Conservation (phyloP, 2,888 invertebrate genomes). For the Gari tellinella region DNA sequence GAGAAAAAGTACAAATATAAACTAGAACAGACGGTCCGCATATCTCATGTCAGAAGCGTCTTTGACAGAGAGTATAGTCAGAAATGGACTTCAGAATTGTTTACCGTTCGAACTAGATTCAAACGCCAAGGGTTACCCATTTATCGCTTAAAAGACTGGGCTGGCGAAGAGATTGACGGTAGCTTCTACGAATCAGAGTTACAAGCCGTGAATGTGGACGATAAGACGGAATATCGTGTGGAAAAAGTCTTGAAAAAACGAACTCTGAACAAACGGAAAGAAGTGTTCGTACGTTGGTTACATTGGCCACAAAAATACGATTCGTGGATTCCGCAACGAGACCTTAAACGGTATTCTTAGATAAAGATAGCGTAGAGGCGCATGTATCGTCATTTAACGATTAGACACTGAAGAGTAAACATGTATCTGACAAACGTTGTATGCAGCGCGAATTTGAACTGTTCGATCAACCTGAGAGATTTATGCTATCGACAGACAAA, state of each 20-base stretch:
- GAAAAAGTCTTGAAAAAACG: conserved; percentile 44
- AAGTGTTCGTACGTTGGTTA: conserved; percentile 51
- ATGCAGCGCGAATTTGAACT: conserved; percentile 16
- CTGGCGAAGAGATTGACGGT: conserved; percentile 31
- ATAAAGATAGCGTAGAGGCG: too few relatives aligned
- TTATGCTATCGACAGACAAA: conserved; percentile 17
- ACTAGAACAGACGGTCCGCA: conserved; percentile 30
- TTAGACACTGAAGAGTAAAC: not conserved
- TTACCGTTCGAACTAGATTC: conserved; percentile 28
- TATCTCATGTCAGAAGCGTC: conserved; percentile 27
- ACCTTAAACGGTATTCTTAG: not conserved
- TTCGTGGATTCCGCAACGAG: conserved; percentile 13
- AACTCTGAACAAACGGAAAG: conserved; percentile 14
- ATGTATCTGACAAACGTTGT: conserved; percentile 36
- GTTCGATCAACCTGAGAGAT: conserved; percentile 13
- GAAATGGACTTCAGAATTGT: conserved; percentile 51
- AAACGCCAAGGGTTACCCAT: conserved; percentile 37
- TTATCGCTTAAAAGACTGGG: conserved; percentile 33
- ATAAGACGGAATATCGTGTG: conserved; percentile 26
- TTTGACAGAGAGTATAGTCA: conserved; percentile 52
- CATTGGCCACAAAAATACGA: conserved; percentile 58
- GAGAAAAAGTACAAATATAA: conserved; percentile 27
- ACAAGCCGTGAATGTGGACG: conserved; percentile 37
- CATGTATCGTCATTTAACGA: too few relatives aligned
- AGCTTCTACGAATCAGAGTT: conserved; percentile 48